Percentiles rank a stretch among this genome's conserved stretches.
Conservation (phyloP, 2,797 vertebrate species). For the Selene dorsalis region DNA sequence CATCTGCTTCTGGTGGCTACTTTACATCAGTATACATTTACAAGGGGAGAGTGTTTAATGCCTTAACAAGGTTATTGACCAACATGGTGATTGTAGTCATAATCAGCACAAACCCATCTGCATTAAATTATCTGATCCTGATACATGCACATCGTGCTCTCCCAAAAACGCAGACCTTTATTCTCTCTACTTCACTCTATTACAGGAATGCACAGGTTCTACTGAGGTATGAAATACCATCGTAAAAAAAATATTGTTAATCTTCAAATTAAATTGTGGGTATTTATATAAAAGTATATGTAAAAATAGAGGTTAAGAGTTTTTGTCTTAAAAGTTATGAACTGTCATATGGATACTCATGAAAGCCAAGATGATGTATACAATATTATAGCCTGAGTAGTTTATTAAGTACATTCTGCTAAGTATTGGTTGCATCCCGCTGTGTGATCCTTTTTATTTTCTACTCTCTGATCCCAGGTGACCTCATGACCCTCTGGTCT, state of each 20-base stretch:
- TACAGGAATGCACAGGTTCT: background rate
- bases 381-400: background rate
- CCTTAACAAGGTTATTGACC: slow-evolving; percentile 6
- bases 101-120: background rate
- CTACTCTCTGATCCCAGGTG: background rate
- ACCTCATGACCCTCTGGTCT: background rate
- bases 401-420: background rate
- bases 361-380: background rate
- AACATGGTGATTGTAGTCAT: background rate
- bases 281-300: background rate
- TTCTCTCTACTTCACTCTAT: background rate
- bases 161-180: background rate
- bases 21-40: slow-evolving; percentile 10
- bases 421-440: too few species aligned
- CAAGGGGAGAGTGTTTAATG: slow-evolving; percentile 1
- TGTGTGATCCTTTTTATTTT: slow-evolving; percentile 1
- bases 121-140: background rate
- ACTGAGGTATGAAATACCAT: background rate
- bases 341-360: background rate
- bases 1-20: background rate
- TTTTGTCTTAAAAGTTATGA: background rate
- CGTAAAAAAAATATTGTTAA: background rate
- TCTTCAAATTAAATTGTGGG: background rate
- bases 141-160: background rate
- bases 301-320: background rate